These are phyloP conservation scores for Gila orcuttii DNA, from an alignment of 2,113 vertebrate genomes.

Conservation along the genomic window DNA sequence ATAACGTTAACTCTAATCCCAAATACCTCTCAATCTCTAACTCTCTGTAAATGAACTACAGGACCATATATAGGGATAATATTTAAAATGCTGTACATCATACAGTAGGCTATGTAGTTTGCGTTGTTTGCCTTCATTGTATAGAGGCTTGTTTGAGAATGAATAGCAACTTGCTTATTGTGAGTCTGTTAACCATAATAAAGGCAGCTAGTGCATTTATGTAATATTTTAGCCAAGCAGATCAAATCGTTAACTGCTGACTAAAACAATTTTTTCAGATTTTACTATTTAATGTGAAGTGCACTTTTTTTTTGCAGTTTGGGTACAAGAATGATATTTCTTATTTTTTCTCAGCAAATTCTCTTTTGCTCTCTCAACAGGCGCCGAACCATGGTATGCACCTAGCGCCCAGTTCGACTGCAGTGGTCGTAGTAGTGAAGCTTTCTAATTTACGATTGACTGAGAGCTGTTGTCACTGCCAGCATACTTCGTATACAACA, in stretches of 20 bases:
- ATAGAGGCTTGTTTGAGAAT: background rate
- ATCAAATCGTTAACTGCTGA: background rate
- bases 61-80: background rate
- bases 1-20: background rate
- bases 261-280: background rate
- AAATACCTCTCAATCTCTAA: background rate
- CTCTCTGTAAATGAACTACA: background rate
- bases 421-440: conserved; percentile 35
- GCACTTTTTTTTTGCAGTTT: background rate
- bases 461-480: background rate
- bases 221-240: background rate
- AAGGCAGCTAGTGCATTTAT: background rate
- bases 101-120: background rate
- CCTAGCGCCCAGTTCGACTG: conserved; percentile 49
- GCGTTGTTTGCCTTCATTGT: background rate
- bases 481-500: conserved; percentile 2
- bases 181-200: background rate
- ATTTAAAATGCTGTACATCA: background rate
- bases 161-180: background rate
- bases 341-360: background rate
- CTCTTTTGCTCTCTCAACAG: conserved; percentile 58
- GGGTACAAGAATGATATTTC: background rate
- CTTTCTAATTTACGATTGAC: conserved; percentile 37
- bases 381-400: conserved; percentile 51
- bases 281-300: background rate